Base-by-base conservation (phyloP, 2,888 invertebrate genomes). In the Slavum lentiscoides region DNA sequence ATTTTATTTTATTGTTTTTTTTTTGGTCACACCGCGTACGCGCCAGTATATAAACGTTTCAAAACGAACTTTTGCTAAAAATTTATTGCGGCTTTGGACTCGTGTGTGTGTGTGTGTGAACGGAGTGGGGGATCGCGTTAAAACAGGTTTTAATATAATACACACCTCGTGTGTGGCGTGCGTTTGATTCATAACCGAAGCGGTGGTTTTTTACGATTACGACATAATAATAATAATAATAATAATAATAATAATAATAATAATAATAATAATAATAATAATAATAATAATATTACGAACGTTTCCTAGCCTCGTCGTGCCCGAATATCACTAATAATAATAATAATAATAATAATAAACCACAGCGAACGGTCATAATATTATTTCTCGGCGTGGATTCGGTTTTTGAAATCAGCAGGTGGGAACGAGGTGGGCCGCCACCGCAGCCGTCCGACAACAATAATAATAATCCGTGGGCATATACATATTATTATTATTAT, bases 141-240 rank as follows among this genome's bases (percentile, higher is more conserved):
- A 64, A 80, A 80, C 77, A 62, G 77, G 77, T 80, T 80, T 72
- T 80, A 4, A 30, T 4, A 30, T 30, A 30, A n/a, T n/a, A 39
- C 55, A 53, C 77, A 70, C 69, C 77, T 80, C 77, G 77, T 80
- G 77, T 80, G 77, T 80, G 77, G 77, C 19, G 17, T 69, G 77
- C 21, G 53, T 80, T 80, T 80, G 77, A 80, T 80, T 80, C 77
- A 70, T 80, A 75, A 70, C 77, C 62, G 62, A 53, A 23, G 53
- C 70, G 70, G 64, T 64, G 37, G 21, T 70, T 80, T 70, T 30
- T 70, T 70, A 70, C 64, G 77, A 80, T 80, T 80, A 72, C 61
- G 53, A 53, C 61, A 64, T 39, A n/a, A 58, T 58, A 66, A 37
- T 30, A 30, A 30, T 30, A 30, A 30, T 30, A 30, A 30, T 30